Conservation (phyloP, 2,797 vertebrate species). For the Martes flavigula region DNA sequence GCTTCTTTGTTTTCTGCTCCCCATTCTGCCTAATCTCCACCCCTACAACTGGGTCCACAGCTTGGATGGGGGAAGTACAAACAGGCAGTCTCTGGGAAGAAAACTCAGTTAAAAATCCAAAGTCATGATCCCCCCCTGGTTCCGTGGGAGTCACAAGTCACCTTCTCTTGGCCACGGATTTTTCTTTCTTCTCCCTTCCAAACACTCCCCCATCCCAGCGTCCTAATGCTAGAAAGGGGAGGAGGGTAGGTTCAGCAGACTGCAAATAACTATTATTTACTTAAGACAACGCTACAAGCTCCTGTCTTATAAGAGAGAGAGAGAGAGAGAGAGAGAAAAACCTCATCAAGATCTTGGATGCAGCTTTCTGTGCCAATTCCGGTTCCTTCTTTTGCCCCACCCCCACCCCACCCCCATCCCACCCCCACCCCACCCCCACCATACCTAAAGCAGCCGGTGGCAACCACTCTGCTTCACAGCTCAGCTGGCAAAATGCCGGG, state of each 20-base stretch:
- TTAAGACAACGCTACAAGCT: background rate
- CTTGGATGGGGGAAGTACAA: no score
- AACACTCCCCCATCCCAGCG: fast-evolving
- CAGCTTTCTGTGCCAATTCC: background rate
- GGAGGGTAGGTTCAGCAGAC: background rate
- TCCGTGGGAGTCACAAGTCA: background rate
- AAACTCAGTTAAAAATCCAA: background rate
- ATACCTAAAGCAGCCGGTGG: constrained; percentile 50
- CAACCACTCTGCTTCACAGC: constrained; percentile 69
- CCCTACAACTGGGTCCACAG: background rate
- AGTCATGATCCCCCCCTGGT: background rate
- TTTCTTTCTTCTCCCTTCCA: background rate
- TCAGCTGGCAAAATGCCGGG: constrained; percentile 83
- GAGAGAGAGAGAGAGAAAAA: background rate
- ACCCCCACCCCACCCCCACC: fast-evolving
- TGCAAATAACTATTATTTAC: background rate
- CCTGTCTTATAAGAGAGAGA: background rate
- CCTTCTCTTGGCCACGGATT: background rate
- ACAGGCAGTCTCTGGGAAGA: background rate
- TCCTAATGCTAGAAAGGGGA: background rate
- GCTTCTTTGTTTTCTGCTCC: background rate
- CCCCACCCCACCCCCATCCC: background rate
- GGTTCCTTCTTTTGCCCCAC: background rate
- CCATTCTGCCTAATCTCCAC: background rate
- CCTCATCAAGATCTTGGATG: background rate